Percentiles rank a stretch among this genome's conserved stretches.
Conservation (phyloP, 92 coral and sea anemone species). For the Phymanthus crucifer region DNA sequence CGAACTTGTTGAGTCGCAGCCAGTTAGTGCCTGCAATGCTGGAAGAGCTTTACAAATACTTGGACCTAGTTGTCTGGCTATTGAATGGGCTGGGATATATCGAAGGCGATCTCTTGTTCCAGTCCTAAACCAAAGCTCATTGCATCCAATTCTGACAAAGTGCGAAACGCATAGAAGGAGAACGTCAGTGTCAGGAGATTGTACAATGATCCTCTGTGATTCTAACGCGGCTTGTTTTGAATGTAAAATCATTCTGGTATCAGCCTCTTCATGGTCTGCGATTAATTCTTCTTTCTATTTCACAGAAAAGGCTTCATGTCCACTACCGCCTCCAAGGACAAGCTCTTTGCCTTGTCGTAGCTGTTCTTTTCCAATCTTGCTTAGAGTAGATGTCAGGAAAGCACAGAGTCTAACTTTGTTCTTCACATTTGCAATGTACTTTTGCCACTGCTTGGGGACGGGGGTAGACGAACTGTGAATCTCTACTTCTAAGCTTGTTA, state of each 20-base stretch:
- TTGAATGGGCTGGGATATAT: constrained; percentile 19
- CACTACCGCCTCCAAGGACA: constrained; percentile 32
- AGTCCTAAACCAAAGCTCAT: constrained; percentile 15
- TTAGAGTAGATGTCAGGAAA: constrained; percentile 31
- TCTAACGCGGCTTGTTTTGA: constrained; percentile 24
- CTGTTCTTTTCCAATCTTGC: constrained; percentile 15
- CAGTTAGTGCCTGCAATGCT: constrained; percentile 35
- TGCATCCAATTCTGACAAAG: not conserved
- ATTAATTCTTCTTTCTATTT: not conserved
- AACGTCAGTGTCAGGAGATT: constrained; percentile 30
- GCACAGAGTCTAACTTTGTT: constrained; percentile 31
- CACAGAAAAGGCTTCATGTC: constrained; percentile 3
- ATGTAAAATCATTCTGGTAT: constrained; percentile 57
- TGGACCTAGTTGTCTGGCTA: not conserved
- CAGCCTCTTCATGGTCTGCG: constrained; percentile 63
- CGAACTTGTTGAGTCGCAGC: not conserved
- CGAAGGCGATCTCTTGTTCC: not conserved
- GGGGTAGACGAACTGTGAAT: constrained; percentile 44
- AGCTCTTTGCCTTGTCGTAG: constrained; percentile 33
- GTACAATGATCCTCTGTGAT: not conserved
- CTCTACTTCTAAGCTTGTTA: constrained; percentile 10
- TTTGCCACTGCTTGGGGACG: constrained; percentile 43
- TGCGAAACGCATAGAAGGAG: constrained; percentile 8
- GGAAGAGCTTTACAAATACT: constrained; percentile 20
- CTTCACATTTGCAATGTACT: constrained; percentile 37